Conservation (phyloP, 1,140 invertebrate genomes). For the Camponotus pennsylvanicus region DNA sequence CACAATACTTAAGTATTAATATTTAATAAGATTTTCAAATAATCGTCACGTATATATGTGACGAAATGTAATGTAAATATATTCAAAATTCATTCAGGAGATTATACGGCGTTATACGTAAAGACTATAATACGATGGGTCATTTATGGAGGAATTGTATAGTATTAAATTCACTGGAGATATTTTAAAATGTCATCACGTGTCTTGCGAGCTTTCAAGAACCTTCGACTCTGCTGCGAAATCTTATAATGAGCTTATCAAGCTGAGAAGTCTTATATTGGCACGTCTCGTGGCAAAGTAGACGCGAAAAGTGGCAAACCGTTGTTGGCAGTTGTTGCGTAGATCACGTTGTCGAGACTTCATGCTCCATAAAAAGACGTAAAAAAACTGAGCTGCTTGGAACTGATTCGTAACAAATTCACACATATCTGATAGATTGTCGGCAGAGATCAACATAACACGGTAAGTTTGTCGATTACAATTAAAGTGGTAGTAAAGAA, state of each 20-base stretch:
- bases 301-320: constrained; percentile 55
- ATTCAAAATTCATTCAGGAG: neutral
- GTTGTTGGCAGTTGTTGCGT: constrained; percentile 60
- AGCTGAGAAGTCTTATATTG: constrained; percentile 69
- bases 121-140: neutral
- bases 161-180: constrained; percentile 31
- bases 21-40: neutral
- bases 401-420: neutral
- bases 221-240: constrained; percentile 66
- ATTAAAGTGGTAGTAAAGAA: neutral
- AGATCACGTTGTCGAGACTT: constrained; percentile 16
- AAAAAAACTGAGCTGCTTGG: constrained; percentile 12
- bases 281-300: constrained; percentile 7
- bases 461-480: constrained; percentile 56
- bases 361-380: constrained; percentile 5
- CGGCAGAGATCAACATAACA: constrained; percentile 28
- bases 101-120: neutral
- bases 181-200: neutral
- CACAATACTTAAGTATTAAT: neutral
- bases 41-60: neutral
- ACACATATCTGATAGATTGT: constrained; percentile 22
- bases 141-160: neutral
- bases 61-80: neutral
- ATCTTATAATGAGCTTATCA: constrained; percentile 79
- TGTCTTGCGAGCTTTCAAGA: constrained; percentile 26